phyloP scores from a whole-genome alignment of 2,888 invertebrate species.

The Ophion ellenae region DNA sequence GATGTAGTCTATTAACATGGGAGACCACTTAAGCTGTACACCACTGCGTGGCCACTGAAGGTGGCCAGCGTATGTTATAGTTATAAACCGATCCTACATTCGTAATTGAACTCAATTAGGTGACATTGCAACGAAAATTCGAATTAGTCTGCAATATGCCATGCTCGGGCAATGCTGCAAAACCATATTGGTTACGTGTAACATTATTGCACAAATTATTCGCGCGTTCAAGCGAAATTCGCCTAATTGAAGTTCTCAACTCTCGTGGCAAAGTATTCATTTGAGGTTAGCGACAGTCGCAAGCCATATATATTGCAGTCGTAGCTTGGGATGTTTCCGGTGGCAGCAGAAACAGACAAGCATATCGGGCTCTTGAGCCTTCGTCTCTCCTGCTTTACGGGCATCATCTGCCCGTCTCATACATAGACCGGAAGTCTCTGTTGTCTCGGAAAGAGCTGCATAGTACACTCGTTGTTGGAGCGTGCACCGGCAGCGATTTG shows the following conservation, averaged over 20 bases:
- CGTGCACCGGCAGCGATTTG: slow-evolving; percentile 59
- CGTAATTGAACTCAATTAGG: too few relatives aligned
- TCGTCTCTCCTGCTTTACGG: slow-evolving; percentile 22
- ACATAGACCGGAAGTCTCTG: slow-evolving; percentile 43
- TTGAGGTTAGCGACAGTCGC: slow-evolving; percentile 23
- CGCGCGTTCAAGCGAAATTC: slow-evolving; percentile 41
- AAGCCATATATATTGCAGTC: not conserved
- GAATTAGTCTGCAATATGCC: not conserved
- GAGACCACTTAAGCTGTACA: too few relatives aligned
- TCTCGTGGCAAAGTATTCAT: slow-evolving; percentile 30
- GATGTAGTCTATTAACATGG: too few relatives aligned
- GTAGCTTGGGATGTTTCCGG: slow-evolving; percentile 44
- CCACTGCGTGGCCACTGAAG: too few relatives aligned
- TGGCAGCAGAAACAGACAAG: slow-evolving; percentile 47
- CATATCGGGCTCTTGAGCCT: slow-evolving; percentile 44
- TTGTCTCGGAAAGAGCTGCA: slow-evolving; percentile 41
- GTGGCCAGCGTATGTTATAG: too few relatives aligned
- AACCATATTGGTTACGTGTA: not conserved
- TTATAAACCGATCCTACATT: too few relatives aligned
- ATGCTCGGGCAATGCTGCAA: not conserved
- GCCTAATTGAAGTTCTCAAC: slow-evolving; percentile 49
- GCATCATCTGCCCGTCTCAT: slow-evolving; percentile 51
- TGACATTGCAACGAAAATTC: not conserved
- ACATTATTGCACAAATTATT: slow-evolving; percentile 39
- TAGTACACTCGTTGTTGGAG: slow-evolving; percentile 47